Conservation (phyloP, 2,113 vertebrate genomes). For the Propithecus coquereli region DNA sequence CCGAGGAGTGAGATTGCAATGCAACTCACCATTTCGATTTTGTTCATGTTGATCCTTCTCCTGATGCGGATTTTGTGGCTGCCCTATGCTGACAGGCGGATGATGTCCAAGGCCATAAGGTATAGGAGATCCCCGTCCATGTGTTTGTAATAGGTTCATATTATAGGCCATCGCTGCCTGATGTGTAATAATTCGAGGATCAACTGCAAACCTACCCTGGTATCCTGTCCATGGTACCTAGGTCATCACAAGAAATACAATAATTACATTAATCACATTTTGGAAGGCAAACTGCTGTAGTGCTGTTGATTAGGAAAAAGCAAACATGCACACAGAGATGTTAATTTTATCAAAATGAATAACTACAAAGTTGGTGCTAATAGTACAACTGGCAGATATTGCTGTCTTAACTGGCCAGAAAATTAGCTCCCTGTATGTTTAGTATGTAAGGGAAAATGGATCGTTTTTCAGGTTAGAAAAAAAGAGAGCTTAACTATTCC, state of each 20-base stretch:
- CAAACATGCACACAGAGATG: neutral
- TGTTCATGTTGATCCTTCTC: conserved; percentile 95
- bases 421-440: neutral
- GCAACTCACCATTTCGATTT: conserved; percentile 88
- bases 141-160: conserved; percentile 94
- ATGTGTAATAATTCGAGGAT: conserved; percentile 96
- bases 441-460: neutral
- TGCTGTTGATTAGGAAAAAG: neutral
- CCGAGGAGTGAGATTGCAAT: no score
- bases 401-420: neutral
- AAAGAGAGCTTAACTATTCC: conserved; percentile 38
- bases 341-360: neutral
- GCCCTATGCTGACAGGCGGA: conserved; percentile 91
- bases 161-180: conserved; percentile 98
- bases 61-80: conserved; percentile 84
- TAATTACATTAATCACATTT: neutral
- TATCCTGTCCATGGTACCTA: conserved; percentile 97
- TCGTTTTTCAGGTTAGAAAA: neutral
- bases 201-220: conserved; percentile 97
- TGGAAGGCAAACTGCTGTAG: neutral
- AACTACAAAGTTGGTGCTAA: neutral
- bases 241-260: neutral
- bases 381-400: neutral
- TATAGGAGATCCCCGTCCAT: conserved; percentile 93
- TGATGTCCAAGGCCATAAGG: conserved; percentile 94